Base-by-base conservation (phyloP, 2,797 vertebrate genomes). In the Simalia tracyae region DNA sequence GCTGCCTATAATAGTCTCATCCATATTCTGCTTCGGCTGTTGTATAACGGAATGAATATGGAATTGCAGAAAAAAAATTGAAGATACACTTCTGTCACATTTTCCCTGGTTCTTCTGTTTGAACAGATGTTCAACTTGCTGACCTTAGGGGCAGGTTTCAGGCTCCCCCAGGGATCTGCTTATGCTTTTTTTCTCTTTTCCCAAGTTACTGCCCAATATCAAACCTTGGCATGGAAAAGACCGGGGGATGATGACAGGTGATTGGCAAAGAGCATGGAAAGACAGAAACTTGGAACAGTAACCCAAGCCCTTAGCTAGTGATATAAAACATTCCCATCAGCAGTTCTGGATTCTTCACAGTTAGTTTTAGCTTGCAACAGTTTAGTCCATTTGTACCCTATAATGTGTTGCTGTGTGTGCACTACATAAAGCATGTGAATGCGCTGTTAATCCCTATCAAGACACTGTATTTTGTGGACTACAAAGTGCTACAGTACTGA, bases 181-280 rank as follows among this genome's bases (percentile, higher is more conserved):
- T 72, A n/a, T 64, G 81, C 0, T n/a, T 3, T 2, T 61, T 50
- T 89, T 36, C 88, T 86, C 87, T 54, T 89, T 42, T 66, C 31
- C 26, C 31, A n/a, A 85, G 50, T 24, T 84, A 50, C 15, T 1
- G 17, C 31, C 0, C 11, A 88, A 94, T 61, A 84, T 76, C 59
- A 50, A 72, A 54, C 63, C 87, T 91, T 42, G 64, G 86, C 50
- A 60, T 3, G 24, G 76, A 92, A 87, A 89, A 92, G 85, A 85
- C 88, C 92, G 86, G 36, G 61, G n/a, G 85, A 90, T 89, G 84
- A 92, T 95, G 94, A 95, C 91, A 93, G 87, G 88, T 60, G 89
- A 91, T 61, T 96, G 96, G 95, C 93, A 96, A 92, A 92, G 86
- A 95, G 95, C 46, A 17, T 68, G 26, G 50, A 94, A 94, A 94